These are phyloP conservation scores for Odontocerum albicorne DNA, from an alignment of 2,888 invertebrate genomes.

Conservation along the genomic window DNA sequence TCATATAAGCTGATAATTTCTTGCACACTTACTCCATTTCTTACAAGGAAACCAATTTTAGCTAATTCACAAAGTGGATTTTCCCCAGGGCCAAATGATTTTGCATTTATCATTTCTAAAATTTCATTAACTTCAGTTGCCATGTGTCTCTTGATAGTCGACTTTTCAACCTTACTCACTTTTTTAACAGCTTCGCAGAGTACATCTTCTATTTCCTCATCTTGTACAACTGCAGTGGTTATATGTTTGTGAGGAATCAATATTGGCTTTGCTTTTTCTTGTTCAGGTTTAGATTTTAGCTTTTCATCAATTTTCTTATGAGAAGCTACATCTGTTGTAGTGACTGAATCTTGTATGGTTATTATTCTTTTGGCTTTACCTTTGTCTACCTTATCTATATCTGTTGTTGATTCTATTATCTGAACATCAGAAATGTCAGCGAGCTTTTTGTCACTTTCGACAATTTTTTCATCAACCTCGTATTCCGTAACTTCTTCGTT, in stretches of 20 bases:
- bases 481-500: constrained; percentile 41
- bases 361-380: constrained; percentile 57
- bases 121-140: constrained; percentile 76
- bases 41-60: constrained; percentile 76
- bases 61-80: constrained; percentile 78
- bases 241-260: constrained; percentile 61
- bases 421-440: constrained; percentile 57
- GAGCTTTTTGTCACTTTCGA: constrained; percentile 53
- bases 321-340: constrained; percentile 63
- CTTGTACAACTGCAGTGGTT: constrained; percentile 58
- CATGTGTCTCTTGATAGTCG: constrained; percentile 59
- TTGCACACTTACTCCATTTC: constrained; percentile 73
- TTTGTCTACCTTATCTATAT: constrained; percentile 45
- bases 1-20: constrained; percentile 79
- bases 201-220: constrained; percentile 58
- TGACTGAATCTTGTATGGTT: constrained; percentile 60
- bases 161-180: constrained; percentile 56
- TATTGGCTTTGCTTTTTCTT: constrained; percentile 53
- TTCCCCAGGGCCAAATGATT: constrained; percentile 81
- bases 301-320: constrained; percentile 65
- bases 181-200: constrained; percentile 59
- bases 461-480: constrained; percentile 43
- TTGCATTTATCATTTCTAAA: constrained; percentile 71
- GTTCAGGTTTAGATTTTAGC: constrained; percentile 45
- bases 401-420: constrained; percentile 57